phyloP scores from a whole-genome alignment of 2,797 vertebrate genomes.

The Notolepis coatsorum region DNA sequence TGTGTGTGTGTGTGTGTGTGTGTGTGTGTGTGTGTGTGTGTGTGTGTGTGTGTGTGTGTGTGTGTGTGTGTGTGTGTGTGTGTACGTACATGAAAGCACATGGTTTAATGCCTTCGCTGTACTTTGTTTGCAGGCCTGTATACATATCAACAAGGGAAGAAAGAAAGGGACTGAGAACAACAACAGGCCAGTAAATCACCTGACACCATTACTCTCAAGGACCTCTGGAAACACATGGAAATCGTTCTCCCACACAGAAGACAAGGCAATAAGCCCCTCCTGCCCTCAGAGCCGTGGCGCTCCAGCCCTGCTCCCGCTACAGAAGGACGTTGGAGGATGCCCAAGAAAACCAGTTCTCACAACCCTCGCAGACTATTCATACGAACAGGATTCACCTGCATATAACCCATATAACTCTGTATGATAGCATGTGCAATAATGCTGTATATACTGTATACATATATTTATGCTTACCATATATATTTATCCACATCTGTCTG shows the following conservation, averaged over 20 bases:
- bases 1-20: no score
- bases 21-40: not conserved
- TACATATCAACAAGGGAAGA: conserved; percentile 31
- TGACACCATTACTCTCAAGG: not conserved
- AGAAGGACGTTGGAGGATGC: conserved; percentile 11
- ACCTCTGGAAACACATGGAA: conserved; percentile 39
- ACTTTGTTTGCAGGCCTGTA: conserved; percentile 22
- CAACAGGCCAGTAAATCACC: conserved; percentile 4
- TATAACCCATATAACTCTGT: no score
- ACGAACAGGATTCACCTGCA: no score
- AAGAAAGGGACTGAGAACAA: not conserved
- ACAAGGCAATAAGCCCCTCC: conserved; percentile 18
- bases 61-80: not conserved
- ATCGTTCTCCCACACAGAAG: conserved; percentile 5
- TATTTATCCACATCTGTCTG: no score
- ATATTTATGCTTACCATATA: no score
- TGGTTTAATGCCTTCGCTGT: not conserved
- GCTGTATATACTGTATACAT: no score
- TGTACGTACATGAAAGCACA: no score
- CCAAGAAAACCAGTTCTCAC: conserved; percentile 20
- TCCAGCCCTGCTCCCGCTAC: not conserved
- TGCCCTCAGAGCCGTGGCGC: conserved; percentile 10
- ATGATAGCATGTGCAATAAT: no score
- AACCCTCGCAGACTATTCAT: no score
- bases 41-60: not conserved